Evolutionary conservation across 1,140 invertebrate genomes (phyloP), one percentile per base, ranked within the genome.

Genomic region (Pemphigus obesinymphae): DNA sequence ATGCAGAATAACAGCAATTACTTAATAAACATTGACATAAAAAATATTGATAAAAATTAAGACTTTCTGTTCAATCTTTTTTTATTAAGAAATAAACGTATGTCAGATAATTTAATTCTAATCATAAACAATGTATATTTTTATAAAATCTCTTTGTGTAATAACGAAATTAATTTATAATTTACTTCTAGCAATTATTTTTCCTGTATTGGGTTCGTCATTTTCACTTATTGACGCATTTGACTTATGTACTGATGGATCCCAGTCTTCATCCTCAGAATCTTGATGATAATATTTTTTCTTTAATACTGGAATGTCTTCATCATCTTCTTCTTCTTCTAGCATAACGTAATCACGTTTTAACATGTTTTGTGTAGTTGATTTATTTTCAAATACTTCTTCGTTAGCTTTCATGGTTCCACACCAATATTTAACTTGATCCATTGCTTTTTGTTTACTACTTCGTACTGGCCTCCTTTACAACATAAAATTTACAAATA

Each of bases 391-490:
- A 31, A 6, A 0, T 23, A 45, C 23, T 55, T 70, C 66, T 70
- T 82, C 82, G n/a, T 43, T 73, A 8, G 53, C 34, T 73, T 73
- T 83, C 86, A 90, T 90, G 10, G 89, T 89, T 23, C 92, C 92
- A 85, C 91, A 92, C 93, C 93, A 95, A 82, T 92, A 90, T 85
- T 94, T 94, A n/a, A 95, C 93, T 86, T 94, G 92, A 87, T 93
- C 92, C 87, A 94, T 89, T 1, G 93, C 93, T 84, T 93, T 93
- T 53, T 91, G 92, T 87, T 94, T 94, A 84, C 93, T 94, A 13
- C 91, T 92, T 6, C 93, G 89, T 84, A 92, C 91, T 7, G 93
- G 91, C 20, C 93, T 90, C 31, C 84, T 84, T 23, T 82, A 11
- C 10, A 45, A 45, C 43, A 45, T 45, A 45, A 5, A 45, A 45